Evolutionary conservation across 2,888 invertebrate species (phyloP).

Genomic region (Galeruca laticollis): DNA sequence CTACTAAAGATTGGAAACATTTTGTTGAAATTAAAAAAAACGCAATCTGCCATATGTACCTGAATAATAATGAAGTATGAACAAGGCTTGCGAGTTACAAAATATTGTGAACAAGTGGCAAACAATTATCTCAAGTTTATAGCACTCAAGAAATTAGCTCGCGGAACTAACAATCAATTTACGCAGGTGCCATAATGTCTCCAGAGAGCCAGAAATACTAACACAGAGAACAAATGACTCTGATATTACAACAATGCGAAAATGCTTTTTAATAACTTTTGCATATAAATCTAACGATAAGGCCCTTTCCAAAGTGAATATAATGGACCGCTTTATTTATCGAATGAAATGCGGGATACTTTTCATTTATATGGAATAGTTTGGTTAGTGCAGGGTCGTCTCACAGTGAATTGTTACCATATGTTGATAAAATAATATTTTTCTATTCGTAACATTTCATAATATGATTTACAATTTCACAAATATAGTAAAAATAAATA

Average conservation of each 20-base stretch:
- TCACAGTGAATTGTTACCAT: background rate
- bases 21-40: background rate
- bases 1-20: too few species aligned
- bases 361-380: conserved; percentile 4
- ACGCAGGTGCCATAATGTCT: conserved; percentile 35
- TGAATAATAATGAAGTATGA: conserved; percentile 4
- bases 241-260: conserved; percentile 25
- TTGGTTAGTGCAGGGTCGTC: conserved; percentile 4
- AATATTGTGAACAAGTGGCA: conserved; percentile 6
- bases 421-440: background rate
- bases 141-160: conserved; percentile 36
- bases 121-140: conserved; percentile 35
- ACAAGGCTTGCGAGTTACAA: background rate
- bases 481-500: too few species aligned
- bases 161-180: conserved; percentile 28
- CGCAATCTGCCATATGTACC: conserved; percentile 1
- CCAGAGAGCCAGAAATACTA: conserved; percentile 18
- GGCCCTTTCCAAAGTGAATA: conserved; percentile 17
- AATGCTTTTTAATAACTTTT: conserved; percentile 34
- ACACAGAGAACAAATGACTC: conserved; percentile 26
- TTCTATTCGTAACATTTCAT: too few species aligned
- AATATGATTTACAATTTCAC: too few species aligned
- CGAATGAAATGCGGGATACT: conserved; percentile 18
- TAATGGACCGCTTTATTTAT: conserved; percentile 33
- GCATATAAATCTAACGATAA: conserved; percentile 33